phyloP scores from a whole-genome alignment of 2,888 invertebrate genomes.

The Drosophila mimetica region DNA sequence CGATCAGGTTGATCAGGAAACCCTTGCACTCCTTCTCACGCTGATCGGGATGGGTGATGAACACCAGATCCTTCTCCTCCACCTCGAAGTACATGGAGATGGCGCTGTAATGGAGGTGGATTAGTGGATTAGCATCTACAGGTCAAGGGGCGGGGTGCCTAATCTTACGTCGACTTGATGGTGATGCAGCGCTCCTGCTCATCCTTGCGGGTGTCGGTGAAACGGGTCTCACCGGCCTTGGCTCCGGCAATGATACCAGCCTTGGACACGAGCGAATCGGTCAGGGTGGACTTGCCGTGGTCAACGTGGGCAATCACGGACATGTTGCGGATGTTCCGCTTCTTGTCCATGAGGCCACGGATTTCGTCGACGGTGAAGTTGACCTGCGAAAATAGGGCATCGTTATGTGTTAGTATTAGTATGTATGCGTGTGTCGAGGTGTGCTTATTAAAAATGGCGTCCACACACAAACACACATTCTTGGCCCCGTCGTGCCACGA shows the following conservation, averaged over 20 bases:
- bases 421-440: too few species aligned
- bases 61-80: slow-evolving; percentile 95
- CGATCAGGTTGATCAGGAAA: slow-evolving; percentile 99
- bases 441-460: slow-evolving; percentile 73
- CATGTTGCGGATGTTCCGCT: slow-evolving; percentile 99
- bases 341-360: slow-evolving; percentile 99
- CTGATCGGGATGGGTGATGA: slow-evolving; percentile 96
- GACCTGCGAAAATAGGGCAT: slow-evolving; percentile 88
- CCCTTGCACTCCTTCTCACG: slow-evolving; percentile 95
- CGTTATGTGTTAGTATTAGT: slow-evolving; percentile 28
- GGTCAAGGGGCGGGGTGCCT: background rate
- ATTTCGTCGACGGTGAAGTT: slow-evolving; percentile 99
- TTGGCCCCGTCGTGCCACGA: slow-evolving; percentile 21
- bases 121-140: background rate
- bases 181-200: slow-evolving; percentile 99
- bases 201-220: slow-evolving; percentile 99
- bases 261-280: slow-evolving; percentile 99
- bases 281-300: slow-evolving; percentile 99
- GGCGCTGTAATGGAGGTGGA: slow-evolving; percentile 88
- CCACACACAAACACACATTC: slow-evolving; percentile 25
- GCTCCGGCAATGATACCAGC: slow-evolving; percentile 99
- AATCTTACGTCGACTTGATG: slow-evolving; percentile 95
- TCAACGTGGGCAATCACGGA: slow-evolving; percentile 99
- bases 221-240: slow-evolving; percentile 99
- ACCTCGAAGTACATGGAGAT: slow-evolving; percentile 99